Base-by-base conservation (phyloP, 2,888 invertebrate species). In the Parasteatoda lunata region DNA sequence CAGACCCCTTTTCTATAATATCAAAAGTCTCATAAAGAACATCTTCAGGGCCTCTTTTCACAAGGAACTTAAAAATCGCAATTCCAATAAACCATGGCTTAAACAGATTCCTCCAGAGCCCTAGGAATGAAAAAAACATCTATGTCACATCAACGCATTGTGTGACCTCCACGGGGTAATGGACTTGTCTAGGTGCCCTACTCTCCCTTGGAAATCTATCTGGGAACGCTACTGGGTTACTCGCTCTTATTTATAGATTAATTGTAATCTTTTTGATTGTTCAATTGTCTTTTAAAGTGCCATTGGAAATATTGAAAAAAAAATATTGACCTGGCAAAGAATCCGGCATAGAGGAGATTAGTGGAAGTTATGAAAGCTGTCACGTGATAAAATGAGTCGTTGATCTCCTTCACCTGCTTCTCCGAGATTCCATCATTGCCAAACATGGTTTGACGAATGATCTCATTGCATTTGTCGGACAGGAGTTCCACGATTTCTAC, bases 371-470 rank as follows among this genome's bases (percentile, higher is more conserved):
- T 30, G n/a, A 7, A 47, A 0, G 5, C 48, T 45, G 70, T 7
- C 6, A 66, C 6, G 5, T 0, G 5, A 5, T 8, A 49, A 64
- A 70, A 77, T 15, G 15, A 13, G 7, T 59, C 64, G 51, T 69
- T 83, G 4, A 83, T 70, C n/a, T 76, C 52, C 9, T 47, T 9
- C 3, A 83, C n/a, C 13, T 77, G 13, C 9, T 76, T 47, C 2
- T 83, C 76, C 5, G 76, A 64, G 7, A 70, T 30, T 11, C 69
- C 76, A 8, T 49, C 71, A 5, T 83, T 77, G 2, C 77, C 82
- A n/a, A 83, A 83, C 8, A 83, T 9, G 2, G 66, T 54, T 5
- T 47, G 15, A 8, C 82, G 59, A 30, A 83, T 5, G 5, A 54
- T 65, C 3, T 8, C 51, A 45, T 66, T 51, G 77, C 82, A 83